Evolutionary conservation across 2,888 invertebrate species (phyloP), one percentile per base, ranked within the genome.

Genomic region (Hypena proboscidalis): DNA sequence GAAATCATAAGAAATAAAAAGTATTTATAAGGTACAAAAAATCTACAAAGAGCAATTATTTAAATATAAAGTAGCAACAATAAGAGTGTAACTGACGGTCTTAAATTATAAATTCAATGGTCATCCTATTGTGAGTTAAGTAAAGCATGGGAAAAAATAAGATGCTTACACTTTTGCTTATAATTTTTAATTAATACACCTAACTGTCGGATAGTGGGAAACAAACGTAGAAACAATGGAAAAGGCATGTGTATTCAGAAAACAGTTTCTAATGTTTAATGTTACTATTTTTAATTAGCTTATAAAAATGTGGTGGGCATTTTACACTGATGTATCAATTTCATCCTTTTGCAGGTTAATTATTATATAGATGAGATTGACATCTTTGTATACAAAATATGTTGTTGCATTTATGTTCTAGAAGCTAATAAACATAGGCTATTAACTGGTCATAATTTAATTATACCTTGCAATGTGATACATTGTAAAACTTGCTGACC

Each of bases 151-250:
- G 89, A 89, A 83, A 52, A 51, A 52, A 58, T 56, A 65, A 57
- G 51, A 57, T 50, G 68, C 64, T 69, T 63, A 74, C 75, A 78
- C 74, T 81, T 83, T 81, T 80, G 77, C 77, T 80, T 72, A 79
- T 83, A 80, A 82, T 80, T 74, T 70, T 74, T 80, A 86, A 86
- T 88, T 82, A 86, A 80, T 77, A 67, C 77, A 79, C 72, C 63
- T 80, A 80, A 80, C 81, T 71, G 77, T 82, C 77, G 83, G 83
- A 69, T 82, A 88, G 84, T 88, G 86, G 77, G 88, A 89, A 88
- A 64, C 42, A 50, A 60, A 62, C 65, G 49, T 45, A 59, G 52
- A 68, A 70, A 88, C 88, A 87, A 88, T 87, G 63, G 80, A 20
- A 62, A 65, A 75, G 66, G 73, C 58, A 74, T 73, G 56, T 60